Evolutionary conservation across 92 coral and sea anemone species (phyloP), one percentile per base, ranked within the genome.

Genomic region (Palythoa grandis): DNA sequence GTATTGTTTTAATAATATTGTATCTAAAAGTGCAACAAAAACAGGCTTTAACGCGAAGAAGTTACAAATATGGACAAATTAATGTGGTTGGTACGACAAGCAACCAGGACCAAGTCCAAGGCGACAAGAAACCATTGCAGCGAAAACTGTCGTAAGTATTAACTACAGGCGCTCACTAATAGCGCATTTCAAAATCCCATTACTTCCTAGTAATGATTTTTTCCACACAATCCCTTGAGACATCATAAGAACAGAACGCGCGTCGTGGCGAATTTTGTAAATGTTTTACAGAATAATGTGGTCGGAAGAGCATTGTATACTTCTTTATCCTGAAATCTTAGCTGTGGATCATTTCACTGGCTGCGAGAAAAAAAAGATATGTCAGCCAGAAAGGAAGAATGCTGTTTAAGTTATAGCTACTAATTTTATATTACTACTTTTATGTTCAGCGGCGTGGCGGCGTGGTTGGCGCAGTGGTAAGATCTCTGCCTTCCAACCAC

Each of bases 291-390:
- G 79, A 52, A 87, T 87, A 90, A 23, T 75, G 63, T 90, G 90
- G 93, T 60, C 86, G 3, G 93, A 82, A 61, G 88, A 86, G 63
- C 92, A 90, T 39, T 85, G 83, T 74, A 20, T 20, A 25, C 69
- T 90, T 43, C 74, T 86, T 43, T 86, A 90, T 56, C 82, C 74
- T 23, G 88, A 90, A 79, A 82, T 86, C 23, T 43, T 86, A 20
- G 90, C 82, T 0, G 68, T 73, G 48, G 72, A 90, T 53, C 92
- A 90, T 3, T 90, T 90, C 87, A 80, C n/a, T n/a, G n/a, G n/a
- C n/a, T n/a, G n/a, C n/a, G n/a, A n/a, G n/a, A n/a, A n/a, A n/a
- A n/a, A n/a, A n/a, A n/a, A n/a, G n/a, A n/a, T n/a, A n/a, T n/a
- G n/a, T n/a, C n/a, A n/a, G n/a, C n/a, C n/a, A n/a, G n/a, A n/a